A percentile compares a stretch with the other conserved stretches of the same genome.
Evolutionary conservation across 2,888 invertebrate species (phyloP).

Genomic region (Zele albiditarsus): DNA sequence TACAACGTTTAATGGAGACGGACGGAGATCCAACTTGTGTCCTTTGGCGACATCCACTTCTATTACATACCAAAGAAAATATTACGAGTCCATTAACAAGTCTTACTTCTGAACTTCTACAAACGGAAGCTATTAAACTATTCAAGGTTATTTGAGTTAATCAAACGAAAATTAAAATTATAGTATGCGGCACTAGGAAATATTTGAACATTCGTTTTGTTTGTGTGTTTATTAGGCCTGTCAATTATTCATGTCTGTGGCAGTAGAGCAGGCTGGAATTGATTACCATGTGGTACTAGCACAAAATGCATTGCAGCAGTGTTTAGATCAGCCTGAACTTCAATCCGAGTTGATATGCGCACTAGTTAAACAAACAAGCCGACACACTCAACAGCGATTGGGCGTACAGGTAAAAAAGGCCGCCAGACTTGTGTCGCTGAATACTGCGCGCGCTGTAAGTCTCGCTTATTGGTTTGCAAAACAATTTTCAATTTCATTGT

Average conservation of each 20-base stretch:
- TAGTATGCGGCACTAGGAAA: neutral
- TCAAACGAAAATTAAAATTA: neutral
- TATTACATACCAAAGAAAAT: slow-evolving; percentile 93
- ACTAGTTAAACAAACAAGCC: slow-evolving; percentile 92
- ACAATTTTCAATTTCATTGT: slow-evolving; percentile 56
- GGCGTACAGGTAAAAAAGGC: slow-evolving; percentile 87
- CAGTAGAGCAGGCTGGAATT: slow-evolving; percentile 95
- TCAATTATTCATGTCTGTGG: slow-evolving; percentile 96
- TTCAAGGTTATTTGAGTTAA: slow-evolving; percentile 81
- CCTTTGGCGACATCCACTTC: slow-evolving; percentile 93
- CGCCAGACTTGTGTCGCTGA: slow-evolving; percentile 73
- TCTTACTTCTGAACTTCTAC: slow-evolving; percentile 89
- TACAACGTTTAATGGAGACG: slow-evolving; percentile 96
- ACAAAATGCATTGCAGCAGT: slow-evolving; percentile 95
- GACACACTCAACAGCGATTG: slow-evolving; percentile 84
- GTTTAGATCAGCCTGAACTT: slow-evolving; percentile 90
- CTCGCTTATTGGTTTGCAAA: slow-evolving; percentile 72
- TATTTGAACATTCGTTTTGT: neutral
- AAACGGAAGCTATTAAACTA: slow-evolving; percentile 92
- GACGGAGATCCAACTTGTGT: slow-evolving; percentile 95
- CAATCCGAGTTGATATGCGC: slow-evolving; percentile 95
- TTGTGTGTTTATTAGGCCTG: slow-evolving; percentile 81
- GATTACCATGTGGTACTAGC: slow-evolving; percentile 98
- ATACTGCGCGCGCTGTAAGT: slow-evolving; percentile 74
- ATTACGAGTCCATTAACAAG: slow-evolving; percentile 93